phyloP scores from a whole-genome alignment of 2,113 vertebrate genomes.

The Nothobranchius furzeri region DNA sequence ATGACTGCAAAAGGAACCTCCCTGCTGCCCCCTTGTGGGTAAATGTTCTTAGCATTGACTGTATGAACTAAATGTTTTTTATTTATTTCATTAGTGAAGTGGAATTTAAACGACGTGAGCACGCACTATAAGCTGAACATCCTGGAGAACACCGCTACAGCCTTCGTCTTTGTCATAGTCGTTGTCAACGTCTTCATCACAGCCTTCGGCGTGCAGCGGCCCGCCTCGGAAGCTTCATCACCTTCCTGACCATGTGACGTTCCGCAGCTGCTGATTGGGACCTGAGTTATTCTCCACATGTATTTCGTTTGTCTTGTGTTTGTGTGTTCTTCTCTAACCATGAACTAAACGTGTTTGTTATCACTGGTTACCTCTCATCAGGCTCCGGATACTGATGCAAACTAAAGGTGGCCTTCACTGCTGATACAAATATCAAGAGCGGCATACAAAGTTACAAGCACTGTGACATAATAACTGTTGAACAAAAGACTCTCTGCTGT shows the following conservation, averaged over 20 bases:
- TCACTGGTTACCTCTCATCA: conserved; percentile 13
- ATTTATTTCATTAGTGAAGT: conserved; percentile 85
- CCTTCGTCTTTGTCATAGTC: conserved; percentile 92
- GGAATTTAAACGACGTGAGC: conserved; percentile 90
- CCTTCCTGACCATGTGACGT: not conserved
- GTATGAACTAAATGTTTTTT: not conserved
- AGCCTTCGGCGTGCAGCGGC: conserved; percentile 93
- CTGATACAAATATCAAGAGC: conserved; percentile 21
- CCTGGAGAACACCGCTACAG: conserved; percentile 90
- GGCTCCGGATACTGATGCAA: conserved; percentile 46
- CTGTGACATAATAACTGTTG: not conserved
- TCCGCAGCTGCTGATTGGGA: not conserved
- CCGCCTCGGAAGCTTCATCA: conserved; percentile 41
- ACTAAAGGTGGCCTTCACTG: conserved; percentile 19
- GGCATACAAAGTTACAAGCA: not conserved
- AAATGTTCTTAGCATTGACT: not conserved
- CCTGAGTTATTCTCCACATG: not conserved
- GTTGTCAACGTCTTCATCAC: conserved; percentile 97
- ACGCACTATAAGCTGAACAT: conserved; percentile 89
- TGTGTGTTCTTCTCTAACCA: not conserved
- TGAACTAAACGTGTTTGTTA: not conserved
- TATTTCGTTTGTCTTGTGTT: conserved; percentile 13
- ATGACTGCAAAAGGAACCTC: conserved; percentile 15
- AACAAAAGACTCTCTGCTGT: not conserved
- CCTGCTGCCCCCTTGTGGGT: conserved; percentile 17